A percentile compares a stretch with the other conserved stretches of the same genome.
Evolutionary conservation across 2,113 vertebrate genomes (phyloP).

Genomic region (Hirundichthys speculiger): DNA sequence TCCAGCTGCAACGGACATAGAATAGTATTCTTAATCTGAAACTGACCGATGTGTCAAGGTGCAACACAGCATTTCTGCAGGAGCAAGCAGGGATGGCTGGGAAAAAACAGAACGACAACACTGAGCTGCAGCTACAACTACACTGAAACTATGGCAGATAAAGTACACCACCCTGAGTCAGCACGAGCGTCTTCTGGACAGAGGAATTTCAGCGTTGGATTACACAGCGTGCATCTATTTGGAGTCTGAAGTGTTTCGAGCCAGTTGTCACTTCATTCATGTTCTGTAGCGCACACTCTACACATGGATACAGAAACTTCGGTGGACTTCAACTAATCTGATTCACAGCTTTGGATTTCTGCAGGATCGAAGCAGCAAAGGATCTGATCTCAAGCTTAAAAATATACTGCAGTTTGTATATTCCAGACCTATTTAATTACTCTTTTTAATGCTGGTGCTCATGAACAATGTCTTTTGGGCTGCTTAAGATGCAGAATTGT

Average conservation of each 20-base stretch:
- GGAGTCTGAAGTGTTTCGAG: slow-evolving; percentile 33
- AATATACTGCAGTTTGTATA: neutral
- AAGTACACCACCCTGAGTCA: neutral
- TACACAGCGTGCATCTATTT: slow-evolving; percentile 36
- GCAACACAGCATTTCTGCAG: slow-evolving; percentile 2
- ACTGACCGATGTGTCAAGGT: neutral
- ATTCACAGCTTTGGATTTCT: neutral
- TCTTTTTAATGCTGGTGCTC: neutral
- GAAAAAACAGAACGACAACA: neutral
- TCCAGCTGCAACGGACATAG: slow-evolving; percentile 9
- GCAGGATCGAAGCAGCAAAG: slow-evolving; percentile 17
- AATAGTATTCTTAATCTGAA: slow-evolving; percentile 27
- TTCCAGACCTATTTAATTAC: neutral
- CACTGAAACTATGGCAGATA: neutral
- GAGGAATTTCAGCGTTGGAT: slow-evolving; percentile 29
- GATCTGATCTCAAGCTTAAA: slow-evolving; percentile 1
- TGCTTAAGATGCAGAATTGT: neutral
- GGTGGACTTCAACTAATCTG: slow-evolving; percentile 2
- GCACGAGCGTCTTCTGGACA: neutral
- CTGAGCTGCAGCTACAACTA: neutral
- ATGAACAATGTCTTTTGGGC: neutral
- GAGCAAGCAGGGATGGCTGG: neutral
- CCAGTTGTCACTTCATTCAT: slow-evolving; percentile 46
- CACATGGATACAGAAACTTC: neutral
- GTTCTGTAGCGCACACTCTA: neutral